Conservation (phyloP, 92 coral and sea anemone genomes). For the Parazoanthus swiftii region DNA sequence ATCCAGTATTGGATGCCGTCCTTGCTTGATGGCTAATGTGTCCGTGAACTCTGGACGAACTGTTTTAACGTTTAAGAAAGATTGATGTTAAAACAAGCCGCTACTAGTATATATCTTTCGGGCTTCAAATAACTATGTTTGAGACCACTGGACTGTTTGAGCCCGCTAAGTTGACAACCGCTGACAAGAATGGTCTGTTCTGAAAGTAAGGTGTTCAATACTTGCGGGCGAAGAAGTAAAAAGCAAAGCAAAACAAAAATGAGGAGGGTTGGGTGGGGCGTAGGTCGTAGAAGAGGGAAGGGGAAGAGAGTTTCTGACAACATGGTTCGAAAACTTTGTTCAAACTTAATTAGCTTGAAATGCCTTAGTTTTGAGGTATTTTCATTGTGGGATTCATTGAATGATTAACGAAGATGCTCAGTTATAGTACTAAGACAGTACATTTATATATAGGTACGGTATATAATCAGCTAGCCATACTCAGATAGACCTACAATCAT, state of each 20-base stretch:
- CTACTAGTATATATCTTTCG: not conserved
- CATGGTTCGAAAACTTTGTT: not conserved
- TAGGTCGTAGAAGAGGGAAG: too few relatives aligned
- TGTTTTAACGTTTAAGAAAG: constrained; percentile 9
- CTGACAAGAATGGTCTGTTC: not conserved
- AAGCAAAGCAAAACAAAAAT: too few relatives aligned
- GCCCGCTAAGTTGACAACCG: not conserved
- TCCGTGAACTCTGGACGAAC: constrained; percentile 99
- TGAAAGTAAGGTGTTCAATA: too few relatives aligned
- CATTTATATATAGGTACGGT: not conserved
- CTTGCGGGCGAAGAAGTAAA: not conserved
- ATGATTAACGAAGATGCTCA: too few relatives aligned
- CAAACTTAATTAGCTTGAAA: not conserved
- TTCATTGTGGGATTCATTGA: not conserved
- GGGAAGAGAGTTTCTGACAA: too few relatives aligned
- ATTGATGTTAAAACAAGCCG: not conserved
- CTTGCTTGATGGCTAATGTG: constrained; percentile 90
- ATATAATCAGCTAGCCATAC: not conserved
- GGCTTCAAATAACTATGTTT: not conserved
- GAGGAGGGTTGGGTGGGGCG: too few relatives aligned
- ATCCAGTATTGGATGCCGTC: constrained; percentile 96
- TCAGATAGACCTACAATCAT: too few relatives aligned
- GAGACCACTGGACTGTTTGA: not conserved
- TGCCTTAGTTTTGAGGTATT: too few relatives aligned
- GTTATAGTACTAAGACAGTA: not conserved